Evolutionary conservation across 1,140 invertebrate genomes (phyloP).

Genomic region (Coptotermes formosanus): DNA sequence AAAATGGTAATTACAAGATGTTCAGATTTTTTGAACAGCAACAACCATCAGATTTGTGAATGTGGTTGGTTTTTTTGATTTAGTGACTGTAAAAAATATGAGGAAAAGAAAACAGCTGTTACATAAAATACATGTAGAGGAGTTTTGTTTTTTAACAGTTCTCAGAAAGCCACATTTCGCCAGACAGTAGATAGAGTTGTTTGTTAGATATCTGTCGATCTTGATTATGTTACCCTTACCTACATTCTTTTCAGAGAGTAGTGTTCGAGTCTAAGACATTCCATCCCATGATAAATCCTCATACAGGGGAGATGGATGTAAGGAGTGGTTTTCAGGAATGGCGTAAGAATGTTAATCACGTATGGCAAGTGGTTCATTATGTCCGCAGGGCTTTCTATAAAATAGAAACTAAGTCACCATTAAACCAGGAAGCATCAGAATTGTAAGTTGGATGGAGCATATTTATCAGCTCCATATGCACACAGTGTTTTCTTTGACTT

Average conservation of each 20-base stretch:
- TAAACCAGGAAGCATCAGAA: constrained; percentile 30
- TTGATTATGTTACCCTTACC: no score
- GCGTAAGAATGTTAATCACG: constrained; percentile 76
- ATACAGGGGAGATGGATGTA: constrained; percentile 72
- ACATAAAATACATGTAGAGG: no score
- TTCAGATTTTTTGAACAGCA: no score
- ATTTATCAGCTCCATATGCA: not conserved
- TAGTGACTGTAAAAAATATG: no score
- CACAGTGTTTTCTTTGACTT: no score
- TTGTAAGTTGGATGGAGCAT: constrained; percentile 21
- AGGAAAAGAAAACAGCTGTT: no score
- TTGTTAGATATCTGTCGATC: no score
- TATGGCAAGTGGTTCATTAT: constrained; percentile 89
- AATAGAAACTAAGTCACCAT: constrained; percentile 57
- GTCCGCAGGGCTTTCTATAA: constrained; percentile 79
- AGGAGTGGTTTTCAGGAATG: constrained; percentile 79
- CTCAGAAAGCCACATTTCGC: no score
- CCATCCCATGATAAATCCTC: constrained; percentile 81
- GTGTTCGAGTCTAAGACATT: constrained; percentile 82
- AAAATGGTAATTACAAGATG: no score
- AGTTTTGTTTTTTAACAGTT: no score
- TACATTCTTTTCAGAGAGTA: constrained; percentile 60
- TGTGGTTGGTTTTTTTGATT: no score
- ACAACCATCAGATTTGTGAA: no score
- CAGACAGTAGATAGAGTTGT: not conserved